Percentiles rank a stretch among this genome's conserved stretches.
Conservation (phyloP, 1,140 invertebrate species). For the Ceratosolen solmsi region DNA sequence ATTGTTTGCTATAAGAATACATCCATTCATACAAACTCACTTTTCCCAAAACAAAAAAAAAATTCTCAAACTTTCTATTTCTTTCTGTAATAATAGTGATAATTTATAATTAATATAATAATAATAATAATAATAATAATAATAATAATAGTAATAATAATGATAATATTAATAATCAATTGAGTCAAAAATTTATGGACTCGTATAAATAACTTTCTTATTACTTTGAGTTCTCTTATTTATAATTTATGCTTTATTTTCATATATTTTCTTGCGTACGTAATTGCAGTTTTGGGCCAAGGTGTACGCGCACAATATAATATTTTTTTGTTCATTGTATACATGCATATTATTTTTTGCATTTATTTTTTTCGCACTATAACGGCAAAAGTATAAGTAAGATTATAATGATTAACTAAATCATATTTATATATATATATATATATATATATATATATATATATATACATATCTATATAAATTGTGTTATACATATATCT, state of each 20-base stretch:
- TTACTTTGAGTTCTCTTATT: conserved; percentile 14
- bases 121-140: conserved; percentile 29
- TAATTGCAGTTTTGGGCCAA: conserved; percentile 54
- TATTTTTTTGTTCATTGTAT: conserved; percentile 31
- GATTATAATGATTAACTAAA: neutral
- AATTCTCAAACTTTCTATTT: neutral
- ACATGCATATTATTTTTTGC: conserved; percentile 2
- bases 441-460: too few species aligned
- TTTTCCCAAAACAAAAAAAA: neutral
- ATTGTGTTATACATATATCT: too few species aligned
- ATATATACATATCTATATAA: too few species aligned
- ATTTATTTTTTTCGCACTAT: conserved; percentile 2
- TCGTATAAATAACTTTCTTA: conserved; percentile 22
- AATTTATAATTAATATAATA: neutral
- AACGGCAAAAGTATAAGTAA: neutral
- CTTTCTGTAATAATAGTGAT: neutral
- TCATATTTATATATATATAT: too few species aligned
- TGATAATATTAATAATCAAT: conserved; percentile 34
- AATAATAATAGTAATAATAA: conserved; percentile 15
- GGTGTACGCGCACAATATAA: conserved; percentile 53
- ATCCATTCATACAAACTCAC: conserved; percentile 6
- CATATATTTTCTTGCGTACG: conserved; percentile 20
- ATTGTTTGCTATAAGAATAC: conserved; percentile 42
- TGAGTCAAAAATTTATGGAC: conserved; percentile 18
- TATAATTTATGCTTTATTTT: conserved; percentile 29